These are phyloP conservation scores for Cephus pygmeus DNA, from an alignment of 2,888 invertebrate species.

Conservation along the genomic window DNA sequence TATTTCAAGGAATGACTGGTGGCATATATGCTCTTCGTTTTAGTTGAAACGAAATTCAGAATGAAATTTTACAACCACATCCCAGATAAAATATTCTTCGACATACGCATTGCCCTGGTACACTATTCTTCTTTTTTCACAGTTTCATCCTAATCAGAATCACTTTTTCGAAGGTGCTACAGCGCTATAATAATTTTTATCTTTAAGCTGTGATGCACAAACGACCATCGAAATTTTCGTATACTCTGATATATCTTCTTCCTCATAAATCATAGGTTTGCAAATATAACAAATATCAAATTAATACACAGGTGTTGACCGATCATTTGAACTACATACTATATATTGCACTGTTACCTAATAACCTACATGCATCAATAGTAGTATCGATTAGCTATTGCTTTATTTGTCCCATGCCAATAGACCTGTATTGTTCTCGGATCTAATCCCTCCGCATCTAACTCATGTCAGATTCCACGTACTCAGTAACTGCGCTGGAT, in stretches of 20 bases:
- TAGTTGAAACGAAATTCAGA: not conserved
- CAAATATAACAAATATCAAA: not conserved
- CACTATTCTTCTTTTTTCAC: not conserved
- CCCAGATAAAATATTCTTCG: not conserved
- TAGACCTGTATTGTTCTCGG: not conserved
- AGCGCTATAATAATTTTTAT: not conserved
- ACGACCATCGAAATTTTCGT: not conserved
- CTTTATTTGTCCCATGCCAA: not conserved
- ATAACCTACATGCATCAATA: not conserved
- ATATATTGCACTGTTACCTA: not conserved
- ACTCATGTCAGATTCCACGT: not conserved
- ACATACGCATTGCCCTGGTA: not conserved
- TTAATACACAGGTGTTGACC: not conserved
- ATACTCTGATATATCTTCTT: not conserved
- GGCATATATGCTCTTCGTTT: not conserved
- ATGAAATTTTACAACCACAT: not conserved
- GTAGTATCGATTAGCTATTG: not conserved
- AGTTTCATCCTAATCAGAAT: not conserved
- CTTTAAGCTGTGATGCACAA: not conserved
- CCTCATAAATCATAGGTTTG: not conserved
- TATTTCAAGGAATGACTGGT: not conserved
- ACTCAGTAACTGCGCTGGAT: not conserved
- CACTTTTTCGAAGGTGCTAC: not conserved
- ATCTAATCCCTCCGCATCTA: not conserved
- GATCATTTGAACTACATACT: not conserved